phyloP scores from a whole-genome alignment of 2,113 vertebrate species.

The Arothron firmamentum region DNA sequence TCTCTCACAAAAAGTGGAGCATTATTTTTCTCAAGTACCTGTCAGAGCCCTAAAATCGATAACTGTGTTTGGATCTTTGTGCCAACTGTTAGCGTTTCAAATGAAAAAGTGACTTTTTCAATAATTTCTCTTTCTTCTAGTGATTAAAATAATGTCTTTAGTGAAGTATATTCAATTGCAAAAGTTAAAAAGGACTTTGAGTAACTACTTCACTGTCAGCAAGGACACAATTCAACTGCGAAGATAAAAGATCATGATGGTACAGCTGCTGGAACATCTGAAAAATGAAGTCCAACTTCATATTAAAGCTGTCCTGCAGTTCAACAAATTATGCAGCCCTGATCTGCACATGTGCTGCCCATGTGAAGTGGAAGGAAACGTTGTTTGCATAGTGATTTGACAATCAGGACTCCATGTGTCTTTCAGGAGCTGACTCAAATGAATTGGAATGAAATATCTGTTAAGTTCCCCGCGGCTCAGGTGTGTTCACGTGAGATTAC shows the following conservation, averaged over 20 bases:
- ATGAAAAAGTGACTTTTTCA: constrained; percentile 19
- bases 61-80: constrained; percentile 28
- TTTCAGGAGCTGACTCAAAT: constrained; percentile 2
- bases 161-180: neutral
- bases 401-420: neutral
- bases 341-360: neutral
- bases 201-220: neutral
- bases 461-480: neutral
- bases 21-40: constrained; percentile 16
- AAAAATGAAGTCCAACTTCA: constrained; percentile 15
- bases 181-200: neutral
- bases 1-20: constrained; percentile 9
- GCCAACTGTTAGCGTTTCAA: constrained; percentile 35
- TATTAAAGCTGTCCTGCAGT: constrained; percentile 4
- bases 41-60: constrained; percentile 27
- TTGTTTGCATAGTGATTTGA: neutral
- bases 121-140: neutral
- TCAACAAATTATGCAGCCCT: neutral
- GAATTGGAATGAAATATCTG: neutral
- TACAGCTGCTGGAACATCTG: constrained; percentile 9
- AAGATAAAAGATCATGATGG: neutral
- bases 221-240: neutral
- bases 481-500: neutral
- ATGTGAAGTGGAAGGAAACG: neutral
- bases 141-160: constrained; percentile 24